phyloP scores from a whole-genome alignment of 2,797 vertebrate species.

The Natrix natrix region DNA sequence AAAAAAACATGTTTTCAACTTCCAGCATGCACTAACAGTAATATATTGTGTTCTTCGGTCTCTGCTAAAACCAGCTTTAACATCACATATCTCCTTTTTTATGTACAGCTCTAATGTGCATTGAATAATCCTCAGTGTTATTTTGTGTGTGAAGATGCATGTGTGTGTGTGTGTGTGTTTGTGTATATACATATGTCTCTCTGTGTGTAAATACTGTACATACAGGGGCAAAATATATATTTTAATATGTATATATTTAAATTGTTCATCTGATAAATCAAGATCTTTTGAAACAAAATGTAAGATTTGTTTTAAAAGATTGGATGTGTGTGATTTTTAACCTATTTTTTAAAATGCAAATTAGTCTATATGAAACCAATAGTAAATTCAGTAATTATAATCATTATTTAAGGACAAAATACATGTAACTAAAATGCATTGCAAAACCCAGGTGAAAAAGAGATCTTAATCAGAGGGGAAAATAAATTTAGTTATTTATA shows the following conservation, averaged over 20 bases:
- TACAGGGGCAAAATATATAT: neutral
- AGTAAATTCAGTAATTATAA: neutral
- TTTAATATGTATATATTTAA: neutral
- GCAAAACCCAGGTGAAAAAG: slow-evolving; percentile 3
- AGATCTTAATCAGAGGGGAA: neutral
- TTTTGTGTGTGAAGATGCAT: neutral
- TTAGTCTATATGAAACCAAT: neutral
- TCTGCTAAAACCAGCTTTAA: neutral
- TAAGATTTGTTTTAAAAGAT: neutral
- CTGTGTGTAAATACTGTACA: neutral
- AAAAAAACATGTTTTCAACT: neutral
- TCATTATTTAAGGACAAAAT: neutral
- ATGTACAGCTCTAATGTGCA: neutral
- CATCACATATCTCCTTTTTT: neutral
- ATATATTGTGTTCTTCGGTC: neutral
- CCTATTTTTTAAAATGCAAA: neutral
- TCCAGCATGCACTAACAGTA: neutral
- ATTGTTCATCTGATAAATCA: neutral
- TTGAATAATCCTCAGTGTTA: neutral
- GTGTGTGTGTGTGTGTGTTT: neutral
- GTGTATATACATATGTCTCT: neutral
- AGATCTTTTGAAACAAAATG: neutral
- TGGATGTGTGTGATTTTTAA: neutral
- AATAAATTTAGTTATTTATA: slow-evolving; percentile 3
- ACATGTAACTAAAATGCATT: slow-evolving; percentile 8